phyloP scores from a whole-genome alignment of 2,888 invertebrate species.

The Apantesis nais region DNA sequence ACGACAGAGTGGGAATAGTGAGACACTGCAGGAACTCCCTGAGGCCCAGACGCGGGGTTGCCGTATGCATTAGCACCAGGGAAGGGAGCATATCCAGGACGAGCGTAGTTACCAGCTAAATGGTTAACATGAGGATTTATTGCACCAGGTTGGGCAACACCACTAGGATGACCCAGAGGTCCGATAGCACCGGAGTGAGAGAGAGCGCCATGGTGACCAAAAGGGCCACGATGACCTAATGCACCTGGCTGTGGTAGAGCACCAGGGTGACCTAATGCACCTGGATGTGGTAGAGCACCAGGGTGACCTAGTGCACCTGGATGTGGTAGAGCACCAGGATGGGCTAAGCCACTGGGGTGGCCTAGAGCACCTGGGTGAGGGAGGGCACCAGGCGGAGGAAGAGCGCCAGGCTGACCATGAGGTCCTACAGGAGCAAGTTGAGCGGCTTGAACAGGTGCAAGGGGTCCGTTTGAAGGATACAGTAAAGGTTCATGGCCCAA shows the following conservation, averaged over 20 bases:
- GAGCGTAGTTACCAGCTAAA: conserved; percentile 17
- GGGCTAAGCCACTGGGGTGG: conserved; percentile 25
- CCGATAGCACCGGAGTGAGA: conserved; percentile 18
- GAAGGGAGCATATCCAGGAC: conserved; percentile 20
- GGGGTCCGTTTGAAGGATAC: conserved; percentile 22
- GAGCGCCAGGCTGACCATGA: conserved; percentile 11
- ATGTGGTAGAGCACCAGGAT: conserved; percentile 18
- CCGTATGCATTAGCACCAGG: conserved; percentile 25
- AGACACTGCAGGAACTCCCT: conserved; percentile 42
- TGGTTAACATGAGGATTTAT: conserved; percentile 12
- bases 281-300: conserved; percentile 15
- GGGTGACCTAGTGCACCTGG: conserved; percentile 23
- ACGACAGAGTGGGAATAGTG: conserved; percentile 48
- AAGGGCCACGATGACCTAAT: conserved; percentile 13
- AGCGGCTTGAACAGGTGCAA: conserved; percentile 14
- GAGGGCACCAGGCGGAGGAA: conserved; percentile 8
- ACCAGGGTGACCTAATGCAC: conserved; percentile 9
- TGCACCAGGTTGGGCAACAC: conserved; percentile 11
- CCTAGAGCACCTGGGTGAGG: conserved; percentile 37
- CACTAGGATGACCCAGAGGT: conserved; percentile 14
- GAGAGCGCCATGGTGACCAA: conserved; percentile 13
- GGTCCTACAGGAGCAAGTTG: conserved; percentile 15
- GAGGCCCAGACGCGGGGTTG: conserved; percentile 25
- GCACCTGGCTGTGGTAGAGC: conserved; percentile 16
- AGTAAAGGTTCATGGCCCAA: conserved; percentile 46